Base-by-base conservation (phyloP, 2,797 vertebrate species). In the Danio jaintianensis region DNA sequence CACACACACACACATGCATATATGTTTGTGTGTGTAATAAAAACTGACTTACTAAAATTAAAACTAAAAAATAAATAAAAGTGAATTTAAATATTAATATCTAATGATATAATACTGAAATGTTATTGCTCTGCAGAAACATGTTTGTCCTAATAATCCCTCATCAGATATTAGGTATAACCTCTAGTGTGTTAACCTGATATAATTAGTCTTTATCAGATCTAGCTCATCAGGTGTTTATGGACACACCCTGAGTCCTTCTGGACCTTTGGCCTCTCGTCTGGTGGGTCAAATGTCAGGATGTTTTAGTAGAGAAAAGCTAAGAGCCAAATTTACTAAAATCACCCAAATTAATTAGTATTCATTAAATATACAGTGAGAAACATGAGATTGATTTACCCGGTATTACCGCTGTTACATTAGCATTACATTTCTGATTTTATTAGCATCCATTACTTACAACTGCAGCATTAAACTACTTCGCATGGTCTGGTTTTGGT, bases 291-390 rank as follows among this genome's bases (percentile, higher is more conserved):
- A 90, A 6, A 70, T 78, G 59, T 55, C 12, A 70, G 83, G 43
- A 6, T 83, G n/a, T 7, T 11, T 78, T 62, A 42, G 85, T 45
- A 71, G 58, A 4, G 11, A 89, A 87, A 83, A 89, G 81, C 90
- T 89, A 88, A 47, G 89, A 89, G 83, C 81, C 58, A 77, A 47
- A 55, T 47, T 50, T 29, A 71, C 67, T 78, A 50, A 77, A 80
- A 20, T 20, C 63, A 79, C 6, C 75, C 53, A 78, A 84, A 78
- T 40, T 78, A 75, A 79, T 2, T 36, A 22, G 7, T 47, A 70
- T 80, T 62, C 53, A 58, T 75, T 56, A 83, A 7, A 62, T 61
- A 64, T 59, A 50, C n/a, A n/a, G n/a, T n/a, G n/a, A n/a, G n/a
- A n/a, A n/a, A n/a, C n/a, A n/a, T n/a, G n/a, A n/a, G n/a, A n/a